Percentiles rank a stretch among this genome's conserved stretches.
Evolutionary conservation across 92 coral and sea anemone species (phyloP).

Genomic region (Isaurus tuberculatus): DNA sequence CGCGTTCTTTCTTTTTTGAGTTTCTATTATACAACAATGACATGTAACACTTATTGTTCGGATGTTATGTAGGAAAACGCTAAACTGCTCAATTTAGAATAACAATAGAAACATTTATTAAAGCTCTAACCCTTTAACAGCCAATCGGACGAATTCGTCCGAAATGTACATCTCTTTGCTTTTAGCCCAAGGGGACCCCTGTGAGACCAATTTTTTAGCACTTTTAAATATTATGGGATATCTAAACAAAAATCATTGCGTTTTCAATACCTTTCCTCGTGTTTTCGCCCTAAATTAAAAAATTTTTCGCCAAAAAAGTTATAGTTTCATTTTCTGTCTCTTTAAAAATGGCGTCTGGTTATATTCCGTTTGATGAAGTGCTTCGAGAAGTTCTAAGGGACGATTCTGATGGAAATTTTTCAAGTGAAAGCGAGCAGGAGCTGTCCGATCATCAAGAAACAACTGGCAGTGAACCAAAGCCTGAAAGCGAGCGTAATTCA

Average conservation of each 20-base stretch:
- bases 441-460: background rate
- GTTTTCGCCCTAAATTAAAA: background rate
- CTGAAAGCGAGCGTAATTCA: background rate
- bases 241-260: background rate
- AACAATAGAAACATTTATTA: too few species aligned
- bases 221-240: background rate
- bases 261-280: slow-evolving; percentile 10
- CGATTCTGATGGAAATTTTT: too few species aligned
- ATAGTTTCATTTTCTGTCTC: slow-evolving; percentile 10
- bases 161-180: background rate
- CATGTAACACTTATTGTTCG: too few species aligned
- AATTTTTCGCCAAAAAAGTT: slow-evolving; percentile 4
- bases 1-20: too few species aligned
- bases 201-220: slow-evolving; percentile 14
- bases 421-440: too few species aligned
- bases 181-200: background rate
- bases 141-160: too few species aligned
- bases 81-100: too few species aligned
- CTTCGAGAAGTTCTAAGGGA: too few species aligned
- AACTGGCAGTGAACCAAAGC: slow-evolving; percentile 1
- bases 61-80: too few species aligned
- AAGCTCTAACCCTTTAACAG: background rate
- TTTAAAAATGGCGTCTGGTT: background rate
- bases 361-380: too few species aligned
- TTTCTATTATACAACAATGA: too few species aligned